Base-by-base conservation (phyloP, 2,113 vertebrate genomes). In the Neodontobutis hainanensis region DNA sequence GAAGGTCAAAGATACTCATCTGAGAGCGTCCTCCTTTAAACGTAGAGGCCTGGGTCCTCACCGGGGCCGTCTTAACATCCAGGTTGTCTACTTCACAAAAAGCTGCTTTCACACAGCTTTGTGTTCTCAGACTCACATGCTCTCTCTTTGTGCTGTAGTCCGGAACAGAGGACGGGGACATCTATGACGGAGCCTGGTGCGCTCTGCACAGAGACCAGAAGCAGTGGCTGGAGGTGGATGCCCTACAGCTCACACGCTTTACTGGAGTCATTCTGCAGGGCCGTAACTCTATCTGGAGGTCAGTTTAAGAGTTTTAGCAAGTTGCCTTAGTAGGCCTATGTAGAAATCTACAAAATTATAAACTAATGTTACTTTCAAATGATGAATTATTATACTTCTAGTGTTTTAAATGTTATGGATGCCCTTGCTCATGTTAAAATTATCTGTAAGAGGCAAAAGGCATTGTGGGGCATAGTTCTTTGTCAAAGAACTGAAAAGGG, bases 281-380 rank as follows among this genome's bases (percentile, higher is more conserved):
- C 3, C 94, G 94, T 74, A 94, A 83, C 85, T 98, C 96, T 62
- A 92, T 98, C 84, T 97, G 96, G 96, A 97, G 94, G 96, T 98
- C 67, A 77, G 91, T 60, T 1, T 7, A 14, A 19, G 4, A 38
- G 4, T 5, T 5, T 38, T 0, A 11, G 12, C 8, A 3, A 11
- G 56, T 19, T 6, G 36, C 6, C 6, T 38, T 38, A 6, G 36
- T 38, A 4, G 6, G 36, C 6, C 36, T 6, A 38, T 5, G 36
- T 6, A 38, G 36, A 38, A 38, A 38, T 38, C 36, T 38, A 38
- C 36, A 5, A 38, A n/a, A n/a, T n/a, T n/a, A n/a, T n/a, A n/a
- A n/a, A n/a, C n/a, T n/a, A n/a, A n/a, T n/a, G n/a, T n/a, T n/a
- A n/a, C n/a, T n/a, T n/a, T n/a, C n/a, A n/a, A n/a, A n/a, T n/a